Evolutionary conservation across 2,797 vertebrate species (phyloP).

Genomic region (Orestias chungarensis): DNA sequence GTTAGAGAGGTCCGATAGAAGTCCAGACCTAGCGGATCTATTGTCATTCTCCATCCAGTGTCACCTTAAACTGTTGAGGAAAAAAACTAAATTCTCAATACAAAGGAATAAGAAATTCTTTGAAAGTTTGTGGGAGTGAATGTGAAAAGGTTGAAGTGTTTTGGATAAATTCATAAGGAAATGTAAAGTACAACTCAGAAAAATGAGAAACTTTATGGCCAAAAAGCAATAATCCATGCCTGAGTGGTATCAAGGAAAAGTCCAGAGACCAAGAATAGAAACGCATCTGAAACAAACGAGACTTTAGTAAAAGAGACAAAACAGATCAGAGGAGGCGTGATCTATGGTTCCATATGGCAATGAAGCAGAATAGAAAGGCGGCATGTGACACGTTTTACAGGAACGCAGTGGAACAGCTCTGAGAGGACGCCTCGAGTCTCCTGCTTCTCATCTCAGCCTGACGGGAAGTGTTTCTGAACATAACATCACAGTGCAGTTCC

Average conservation of each 20-base stretch:
- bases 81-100: not conserved
- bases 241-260: not conserved
- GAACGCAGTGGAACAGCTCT: conserved; percentile 15
- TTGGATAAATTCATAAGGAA: not conserved
- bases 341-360: not conserved
- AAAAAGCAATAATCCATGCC: not conserved
- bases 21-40: not conserved
- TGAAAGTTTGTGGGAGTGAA: not conserved
- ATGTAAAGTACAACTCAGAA: not conserved
- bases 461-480: conserved; percentile 28
- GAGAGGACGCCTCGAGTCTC: conserved; percentile 22
- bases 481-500: conserved; percentile 4
- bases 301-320: conserved; percentile 17
- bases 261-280: not conserved
- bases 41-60: not conserved
- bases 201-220: not conserved
- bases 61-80: not conserved
- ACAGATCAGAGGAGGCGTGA: conserved; percentile 6
- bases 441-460: conserved; percentile 37
- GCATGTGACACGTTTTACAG: conserved; percentile 19
- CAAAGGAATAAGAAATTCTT: not conserved
- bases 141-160: not conserved
- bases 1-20: too few species aligned
- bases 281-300: not conserved
- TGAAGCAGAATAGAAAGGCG: conserved; percentile 7